These are phyloP conservation scores for Eilema griseolum DNA, from an alignment of 2,888 invertebrate species.

Conservation along the genomic window DNA sequence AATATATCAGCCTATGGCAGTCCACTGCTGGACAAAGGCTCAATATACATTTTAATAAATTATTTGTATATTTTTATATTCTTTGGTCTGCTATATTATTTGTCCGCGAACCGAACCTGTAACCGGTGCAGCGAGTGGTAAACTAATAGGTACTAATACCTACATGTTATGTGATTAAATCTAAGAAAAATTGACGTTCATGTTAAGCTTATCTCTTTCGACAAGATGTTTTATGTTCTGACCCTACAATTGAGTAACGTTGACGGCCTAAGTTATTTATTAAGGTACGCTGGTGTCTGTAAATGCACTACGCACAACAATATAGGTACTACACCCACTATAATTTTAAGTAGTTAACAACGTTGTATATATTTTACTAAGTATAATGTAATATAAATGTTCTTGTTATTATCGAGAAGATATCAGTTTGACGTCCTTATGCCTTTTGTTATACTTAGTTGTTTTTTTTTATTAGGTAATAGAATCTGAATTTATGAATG, in stretches of 20 bases:
- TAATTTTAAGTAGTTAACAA: neutral
- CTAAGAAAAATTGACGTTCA: neutral
- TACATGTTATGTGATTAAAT: neutral
- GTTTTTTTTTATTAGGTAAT: neutral
- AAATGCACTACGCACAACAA: neutral
- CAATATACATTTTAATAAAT: too few species aligned
- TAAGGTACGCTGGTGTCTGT: neutral
- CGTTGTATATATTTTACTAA: neutral
- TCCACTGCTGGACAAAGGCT: too few species aligned
- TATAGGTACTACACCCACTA: neutral
- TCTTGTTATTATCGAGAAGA: neutral
- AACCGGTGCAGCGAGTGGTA: too few species aligned
- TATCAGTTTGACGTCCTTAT: neutral
- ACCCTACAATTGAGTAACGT: neutral
- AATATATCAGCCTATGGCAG: too few species aligned
- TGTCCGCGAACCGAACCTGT: too few species aligned
- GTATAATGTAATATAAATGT: neutral
- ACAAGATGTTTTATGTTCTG: neutral
- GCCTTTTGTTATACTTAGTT: neutral
- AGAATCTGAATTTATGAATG: neutral
- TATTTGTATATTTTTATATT: too few species aligned
- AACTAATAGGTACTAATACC: too few species aligned
- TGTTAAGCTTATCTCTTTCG: neutral
- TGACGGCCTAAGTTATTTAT: neutral
- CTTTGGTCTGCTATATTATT: too few species aligned